phyloP scores from a whole-genome alignment of 2,113 vertebrate species.

The Dryoscopus gambensis region DNA sequence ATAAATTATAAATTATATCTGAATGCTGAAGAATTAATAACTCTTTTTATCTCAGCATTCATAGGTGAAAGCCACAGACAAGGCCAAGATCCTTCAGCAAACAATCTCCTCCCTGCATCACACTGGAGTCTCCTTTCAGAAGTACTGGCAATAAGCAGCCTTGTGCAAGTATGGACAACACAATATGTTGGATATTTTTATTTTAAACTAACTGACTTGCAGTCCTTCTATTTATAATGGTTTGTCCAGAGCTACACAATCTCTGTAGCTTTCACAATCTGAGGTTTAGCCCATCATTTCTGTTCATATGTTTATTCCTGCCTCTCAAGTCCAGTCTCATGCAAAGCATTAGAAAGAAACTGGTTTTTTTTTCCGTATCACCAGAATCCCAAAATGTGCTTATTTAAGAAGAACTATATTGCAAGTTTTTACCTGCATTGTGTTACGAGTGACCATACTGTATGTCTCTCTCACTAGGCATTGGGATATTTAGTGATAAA shows the following conservation, averaged over 20 bases:
- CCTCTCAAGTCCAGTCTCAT: background rate
- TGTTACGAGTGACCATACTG: background rate
- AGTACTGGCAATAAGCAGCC: background rate
- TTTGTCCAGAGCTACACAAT: background rate
- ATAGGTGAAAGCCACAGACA: background rate
- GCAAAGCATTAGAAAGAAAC: background rate
- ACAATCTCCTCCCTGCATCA: accelerated
- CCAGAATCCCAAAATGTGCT: background rate
- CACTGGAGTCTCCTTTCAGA: background rate
- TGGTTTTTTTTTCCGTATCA: background rate
- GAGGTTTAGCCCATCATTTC: background rate
- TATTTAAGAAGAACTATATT: background rate
- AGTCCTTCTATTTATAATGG: background rate
- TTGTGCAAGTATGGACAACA: background rate
- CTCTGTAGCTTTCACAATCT: background rate
- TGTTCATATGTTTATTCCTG: background rate
- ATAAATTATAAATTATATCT: background rate
- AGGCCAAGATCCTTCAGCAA: background rate
- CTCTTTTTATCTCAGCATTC: background rate
- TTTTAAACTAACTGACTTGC: background rate
- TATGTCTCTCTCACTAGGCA: background rate
- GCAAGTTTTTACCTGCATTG: background rate
- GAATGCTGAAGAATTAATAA: background rate
- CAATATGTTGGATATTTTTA: background rate
- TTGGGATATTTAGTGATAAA: background rate